Evolutionary conservation across 2,113 vertebrate genomes (phyloP).

Genomic region (Scatophagus argus): DNA sequence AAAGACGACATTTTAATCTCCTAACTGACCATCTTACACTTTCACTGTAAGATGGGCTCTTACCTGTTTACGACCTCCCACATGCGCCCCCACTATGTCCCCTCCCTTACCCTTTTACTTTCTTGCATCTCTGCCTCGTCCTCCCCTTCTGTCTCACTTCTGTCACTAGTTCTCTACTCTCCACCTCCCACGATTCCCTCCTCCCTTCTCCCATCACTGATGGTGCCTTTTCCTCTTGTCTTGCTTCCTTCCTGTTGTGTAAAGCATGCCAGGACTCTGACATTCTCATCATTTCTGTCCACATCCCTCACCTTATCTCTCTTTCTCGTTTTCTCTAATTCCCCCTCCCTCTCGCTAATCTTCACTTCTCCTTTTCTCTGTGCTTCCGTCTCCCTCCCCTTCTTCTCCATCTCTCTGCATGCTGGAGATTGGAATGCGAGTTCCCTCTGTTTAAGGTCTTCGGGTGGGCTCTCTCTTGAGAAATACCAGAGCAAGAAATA

Average conservation of each 20-base stretch:
- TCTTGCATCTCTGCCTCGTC: slow-evolving; percentile 28
- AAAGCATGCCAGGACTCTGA: slow-evolving; percentile 57
- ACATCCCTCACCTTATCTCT: slow-evolving; percentile 52
- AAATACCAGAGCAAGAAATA: slow-evolving; percentile 53
- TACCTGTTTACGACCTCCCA: slow-evolving; percentile 45
- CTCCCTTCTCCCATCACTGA: slow-evolving; percentile 50
- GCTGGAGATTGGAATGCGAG: slow-evolving; percentile 55
- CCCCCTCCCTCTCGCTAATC: background rate
- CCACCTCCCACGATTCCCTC: slow-evolving; percentile 61
- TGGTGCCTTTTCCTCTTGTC: slow-evolving; percentile 58
- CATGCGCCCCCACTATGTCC: background rate
- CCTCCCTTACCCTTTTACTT: slow-evolving; percentile 1
- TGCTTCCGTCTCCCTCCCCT: slow-evolving; percentile 22
- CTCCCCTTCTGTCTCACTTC: slow-evolving; percentile 44
- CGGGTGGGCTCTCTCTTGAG: slow-evolving; percentile 62
- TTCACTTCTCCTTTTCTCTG: slow-evolving; percentile 10
- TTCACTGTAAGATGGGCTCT: slow-evolving; percentile 25
- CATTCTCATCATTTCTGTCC: slow-evolving; percentile 64
- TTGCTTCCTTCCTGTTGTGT: slow-evolving; percentile 63
- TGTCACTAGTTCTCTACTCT: slow-evolving; percentile 52
- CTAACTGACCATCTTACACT: background rate
- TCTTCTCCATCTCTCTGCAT: slow-evolving; percentile 25
- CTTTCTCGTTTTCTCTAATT: slow-evolving; percentile 4
- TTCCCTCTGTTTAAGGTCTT: slow-evolving; percentile 47
- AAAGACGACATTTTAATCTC: slow-evolving; percentile 51